Percentiles rank a stretch among this genome's conserved stretches.
Evolutionary conservation across 2,797 vertebrate genomes (phyloP).

Genomic region (Pipistrellus pipistrellus): DNA sequence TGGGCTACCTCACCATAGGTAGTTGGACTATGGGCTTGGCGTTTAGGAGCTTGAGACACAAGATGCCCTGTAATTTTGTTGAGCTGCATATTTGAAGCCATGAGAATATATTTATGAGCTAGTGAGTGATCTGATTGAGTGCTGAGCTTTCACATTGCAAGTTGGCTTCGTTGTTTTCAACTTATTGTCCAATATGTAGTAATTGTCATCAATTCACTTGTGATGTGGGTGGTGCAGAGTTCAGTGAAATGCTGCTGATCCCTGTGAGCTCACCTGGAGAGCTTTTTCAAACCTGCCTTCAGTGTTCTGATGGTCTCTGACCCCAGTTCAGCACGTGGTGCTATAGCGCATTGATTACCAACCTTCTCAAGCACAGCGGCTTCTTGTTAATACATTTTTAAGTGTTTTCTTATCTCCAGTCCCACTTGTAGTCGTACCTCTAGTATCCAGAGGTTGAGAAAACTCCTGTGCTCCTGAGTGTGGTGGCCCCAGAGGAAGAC

Average conservation of each 20-base stretch:
- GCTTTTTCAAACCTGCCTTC: fast-evolving
- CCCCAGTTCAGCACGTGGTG: fast-evolving
- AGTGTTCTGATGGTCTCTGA: fast-evolving
- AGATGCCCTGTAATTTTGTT: conserved; percentile 15
- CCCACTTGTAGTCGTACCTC: not conserved
- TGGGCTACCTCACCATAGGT: not conserved
- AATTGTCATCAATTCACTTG: not conserved
- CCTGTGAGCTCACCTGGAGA: not conserved
- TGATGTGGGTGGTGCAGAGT: not conserved
- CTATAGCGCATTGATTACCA: not conserved
- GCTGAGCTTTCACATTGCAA: not conserved
- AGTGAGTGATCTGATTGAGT: not conserved
- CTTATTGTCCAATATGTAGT: not conserved
- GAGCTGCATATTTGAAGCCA: not conserved
- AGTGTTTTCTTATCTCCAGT: not conserved
- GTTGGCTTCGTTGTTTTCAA: not conserved
- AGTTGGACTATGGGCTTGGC: not conserved
- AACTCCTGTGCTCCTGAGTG: not conserved
- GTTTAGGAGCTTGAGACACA: not conserved
- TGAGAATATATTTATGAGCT: conserved; percentile 26
- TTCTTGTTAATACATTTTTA: not conserved
- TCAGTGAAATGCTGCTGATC: not conserved
- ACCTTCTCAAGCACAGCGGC: not conserved
- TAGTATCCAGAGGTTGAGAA: not conserved
- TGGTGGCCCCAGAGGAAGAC: not conserved